Percentiles rank a stretch among this genome's conserved stretches.
These are phyloP conservation scores for Caiman crocodilus DNA, from an alignment of 2,797 vertebrate species.

Conservation along the genomic window DNA sequence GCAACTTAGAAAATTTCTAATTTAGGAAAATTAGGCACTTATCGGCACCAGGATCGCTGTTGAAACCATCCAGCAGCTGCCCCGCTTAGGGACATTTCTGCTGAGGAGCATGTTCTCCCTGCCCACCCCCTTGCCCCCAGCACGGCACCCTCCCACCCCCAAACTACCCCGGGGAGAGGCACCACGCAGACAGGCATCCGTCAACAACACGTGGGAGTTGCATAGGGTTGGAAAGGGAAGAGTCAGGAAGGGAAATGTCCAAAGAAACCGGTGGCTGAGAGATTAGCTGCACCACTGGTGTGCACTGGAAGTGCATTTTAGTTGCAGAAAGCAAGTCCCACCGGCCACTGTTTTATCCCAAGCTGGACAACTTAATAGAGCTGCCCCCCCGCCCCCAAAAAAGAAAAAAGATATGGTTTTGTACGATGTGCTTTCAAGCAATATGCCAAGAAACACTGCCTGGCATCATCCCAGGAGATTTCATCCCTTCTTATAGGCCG, in stretches of 20 bases:
- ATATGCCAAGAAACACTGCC: not conserved
- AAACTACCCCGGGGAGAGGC: not conserved
- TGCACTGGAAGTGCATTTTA: not conserved
- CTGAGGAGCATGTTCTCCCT: not conserved
- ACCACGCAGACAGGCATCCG: not conserved
- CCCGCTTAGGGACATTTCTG: too few species aligned
- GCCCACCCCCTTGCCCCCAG: not conserved
- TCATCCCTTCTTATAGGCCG: not conserved
- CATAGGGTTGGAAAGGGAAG: not conserved
- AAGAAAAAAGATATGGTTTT: not conserved
- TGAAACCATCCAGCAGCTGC: not conserved
- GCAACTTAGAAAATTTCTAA: too few species aligned
- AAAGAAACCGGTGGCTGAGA: not conserved
- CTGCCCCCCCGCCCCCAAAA: not conserved
- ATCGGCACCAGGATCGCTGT: not conserved
- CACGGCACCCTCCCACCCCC: rapidly evolving
- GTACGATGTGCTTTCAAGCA: not conserved
- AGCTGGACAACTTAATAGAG: not conserved
- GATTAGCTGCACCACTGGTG: not conserved
- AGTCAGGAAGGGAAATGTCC: not conserved
- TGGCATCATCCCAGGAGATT: not conserved
- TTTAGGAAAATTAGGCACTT: not conserved
- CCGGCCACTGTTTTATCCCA: not conserved
- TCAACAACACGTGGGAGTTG: not conserved
- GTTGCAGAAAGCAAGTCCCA: not conserved